Base-by-base conservation (phyloP, 2,113 vertebrate species). In the Halcyon senegalensis region DNA sequence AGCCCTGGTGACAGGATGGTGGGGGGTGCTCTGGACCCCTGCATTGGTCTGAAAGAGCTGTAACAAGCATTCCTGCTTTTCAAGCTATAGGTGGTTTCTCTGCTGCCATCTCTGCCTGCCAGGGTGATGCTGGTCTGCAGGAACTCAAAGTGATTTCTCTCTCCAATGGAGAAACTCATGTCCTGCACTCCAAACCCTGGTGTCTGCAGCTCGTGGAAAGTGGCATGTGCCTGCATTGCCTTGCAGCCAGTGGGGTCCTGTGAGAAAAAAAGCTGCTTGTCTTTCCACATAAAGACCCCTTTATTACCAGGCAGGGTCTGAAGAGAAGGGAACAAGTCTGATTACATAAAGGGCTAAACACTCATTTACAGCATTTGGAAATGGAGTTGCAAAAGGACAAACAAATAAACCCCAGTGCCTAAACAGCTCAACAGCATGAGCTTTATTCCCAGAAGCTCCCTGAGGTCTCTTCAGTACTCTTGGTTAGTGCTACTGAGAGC, bases 391-490 rank as follows among this genome's bases (percentile, higher is more conserved):
- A 70, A 84, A 78, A 95, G 60, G 64, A 89, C 48, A 81, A 74
- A 84, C 31, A 90, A 92, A 89, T 9, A 85, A 93, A 70, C 43
- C 63, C 55, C 33, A 23, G 53, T 37, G 62, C 62, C 84, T 89
- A 78, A 94, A 69, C 77, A 82, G 62, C 86, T 70, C 81, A 84
- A 89, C 74, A 79, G 77, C 0, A 0, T 33, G 33, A 89, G 81
- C 77, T 89, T 91, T 85, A 31, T 73, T 94, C 43, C 70, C 48
- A 64, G 73, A 79, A 89, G 72, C 80, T 90, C 83, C 92, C 73
- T 7, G 13, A 72, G 64, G 62, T 72, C 72, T 86, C 72, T n/a
- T 86, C 64, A 72, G 28, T 64, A 12, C 8, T 37, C 55, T 56
- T 6, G 1, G 33, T 37, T 74, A 74, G 55, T 27, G 72, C 84